Percentiles rank a stretch among this genome's conserved stretches.
These are phyloP conservation scores for Phycodurus eques DNA, from an alignment of 2,113 vertebrate genomes.

Conservation along the genomic window DNA sequence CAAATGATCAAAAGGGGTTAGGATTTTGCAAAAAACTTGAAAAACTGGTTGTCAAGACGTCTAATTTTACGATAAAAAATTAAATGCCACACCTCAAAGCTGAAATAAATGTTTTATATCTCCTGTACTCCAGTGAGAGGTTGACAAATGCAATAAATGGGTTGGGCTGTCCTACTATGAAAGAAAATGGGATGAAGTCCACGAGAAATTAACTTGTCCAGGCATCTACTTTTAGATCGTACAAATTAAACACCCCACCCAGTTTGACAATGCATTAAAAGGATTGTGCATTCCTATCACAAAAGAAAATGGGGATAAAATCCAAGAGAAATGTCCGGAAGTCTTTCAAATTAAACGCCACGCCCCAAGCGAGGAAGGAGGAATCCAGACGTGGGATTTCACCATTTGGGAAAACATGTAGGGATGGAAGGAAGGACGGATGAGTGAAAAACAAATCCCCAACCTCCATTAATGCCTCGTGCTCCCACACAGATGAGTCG, in stretches of 20 bases:
- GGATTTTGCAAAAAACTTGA: too few relatives aligned
- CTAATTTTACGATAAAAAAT: too few relatives aligned
- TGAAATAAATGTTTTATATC: too few relatives aligned
- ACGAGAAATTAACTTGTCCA: background rate
- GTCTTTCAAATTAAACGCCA: background rate
- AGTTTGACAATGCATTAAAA: background rate
- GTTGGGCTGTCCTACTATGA: too few relatives aligned
- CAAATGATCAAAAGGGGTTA: too few relatives aligned
- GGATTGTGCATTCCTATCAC: background rate
- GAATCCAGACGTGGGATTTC: conserved; percentile 4
- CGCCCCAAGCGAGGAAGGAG: background rate
- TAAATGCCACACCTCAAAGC: too few relatives aligned
- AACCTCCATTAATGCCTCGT: conserved; percentile 7
- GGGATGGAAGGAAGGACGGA: conserved; percentile 22
- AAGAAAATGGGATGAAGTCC: too few relatives aligned
- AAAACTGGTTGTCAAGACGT: too few relatives aligned
- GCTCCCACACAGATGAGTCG: background rate
- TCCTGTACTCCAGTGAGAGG: too few relatives aligned
- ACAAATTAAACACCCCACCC: background rate
- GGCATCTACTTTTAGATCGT: background rate
- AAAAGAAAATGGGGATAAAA: background rate
- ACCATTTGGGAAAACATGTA: background rate
- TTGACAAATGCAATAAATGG: too few relatives aligned
- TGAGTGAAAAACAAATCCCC: background rate
- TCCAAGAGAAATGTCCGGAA: background rate